Base-by-base conservation (phyloP, 2,888 invertebrate genomes). In the Nemapogon koenigi region DNA sequence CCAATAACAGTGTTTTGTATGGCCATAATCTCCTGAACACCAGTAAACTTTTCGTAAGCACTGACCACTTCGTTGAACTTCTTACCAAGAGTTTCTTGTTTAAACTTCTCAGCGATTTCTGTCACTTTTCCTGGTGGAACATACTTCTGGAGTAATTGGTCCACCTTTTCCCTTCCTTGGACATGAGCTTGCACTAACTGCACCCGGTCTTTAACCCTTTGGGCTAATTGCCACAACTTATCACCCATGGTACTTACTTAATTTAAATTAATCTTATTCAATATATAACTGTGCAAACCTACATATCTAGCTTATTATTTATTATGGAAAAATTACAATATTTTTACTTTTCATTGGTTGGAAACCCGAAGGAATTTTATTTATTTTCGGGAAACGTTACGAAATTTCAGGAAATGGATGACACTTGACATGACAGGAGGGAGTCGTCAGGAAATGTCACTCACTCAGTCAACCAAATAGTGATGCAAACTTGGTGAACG, bases 11-110 rank as follows among this genome's bases (percentile, higher is more conserved):
- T 82, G 45, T 84, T 83, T 53, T 92, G 91, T 19, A 89, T 86
- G 18, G 81, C 73, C 72, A 86, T 84, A 3, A 93, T 90, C 62
- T 91, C 90, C 45, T 87, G 86, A 35, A 91, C 79, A 2, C 91
- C 91, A 4, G 91, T 87, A 37, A 89, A 78, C 52, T 87, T 84
- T 53, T 89, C 90, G 64, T 90, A 90, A 64, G 79, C 82, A 17
- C 60, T 58, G 31, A 85, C 81, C 36, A 84, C 46, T 35, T 82
- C 78, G 30, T 62, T 67, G 4, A 83, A 63, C 48, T 56, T 66
- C 13, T 51, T 54, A 0, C 62, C 49, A 2, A 78, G 46, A 4
- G 59, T 52, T 19, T 67, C 65, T 13, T 64, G 57, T 49, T 64
- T 73, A 4, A 78, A 61, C 41, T 55, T 72, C 36, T 75, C 72